Base-by-base conservation (phyloP, 2,888 invertebrate genomes). In the Tenthredo mesomela region DNA sequence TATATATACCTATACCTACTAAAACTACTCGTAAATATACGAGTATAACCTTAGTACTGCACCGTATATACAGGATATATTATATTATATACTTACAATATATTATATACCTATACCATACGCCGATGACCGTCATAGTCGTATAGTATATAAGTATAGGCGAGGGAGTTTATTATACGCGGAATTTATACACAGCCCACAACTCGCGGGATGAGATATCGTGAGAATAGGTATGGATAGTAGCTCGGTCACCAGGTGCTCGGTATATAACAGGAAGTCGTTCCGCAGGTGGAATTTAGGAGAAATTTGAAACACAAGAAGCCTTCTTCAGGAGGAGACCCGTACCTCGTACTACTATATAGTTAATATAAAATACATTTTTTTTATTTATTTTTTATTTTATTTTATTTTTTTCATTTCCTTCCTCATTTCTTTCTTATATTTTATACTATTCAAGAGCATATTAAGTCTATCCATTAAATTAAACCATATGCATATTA, bases 281-380 rank as follows among this genome's bases (percentile, higher is more conserved):
- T 37, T 61, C 58, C 80, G 80, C 80, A 80, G 80, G 80, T 80
- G 80, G 80, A 80, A 80, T 80, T 77, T 29, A 18, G 25, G 25
- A 40, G 73, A 73, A 73, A 73, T 73, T 73, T 43, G 73, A 73
- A 73, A 43, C 73, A 43, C 12, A 40, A 43, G 18, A 21, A 43
- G 61, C 25, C 25, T n/a, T 4, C 25, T n/a, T 4, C 15, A 71
- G 12, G 15, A 21, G 21, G 7, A 73, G 7, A 73, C 10, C 43
- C n/a, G 21, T 40, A 15, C 10, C 73, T 71, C n/a, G 7, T 37
- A n/a, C n/a, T n/a, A n/a, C n/a, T n/a, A n/a, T n/a, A n/a, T n/a
- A 43, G 65, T 67, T 67, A 6, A 67, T 10, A 33, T 10, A 12
- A 21, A 47, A 47, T 47, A 47, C 47, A 50, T 54, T n/a, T 67